Conservation (phyloP, 1,140 invertebrate genomes). For the Leptinotarsa defecta region DNA sequence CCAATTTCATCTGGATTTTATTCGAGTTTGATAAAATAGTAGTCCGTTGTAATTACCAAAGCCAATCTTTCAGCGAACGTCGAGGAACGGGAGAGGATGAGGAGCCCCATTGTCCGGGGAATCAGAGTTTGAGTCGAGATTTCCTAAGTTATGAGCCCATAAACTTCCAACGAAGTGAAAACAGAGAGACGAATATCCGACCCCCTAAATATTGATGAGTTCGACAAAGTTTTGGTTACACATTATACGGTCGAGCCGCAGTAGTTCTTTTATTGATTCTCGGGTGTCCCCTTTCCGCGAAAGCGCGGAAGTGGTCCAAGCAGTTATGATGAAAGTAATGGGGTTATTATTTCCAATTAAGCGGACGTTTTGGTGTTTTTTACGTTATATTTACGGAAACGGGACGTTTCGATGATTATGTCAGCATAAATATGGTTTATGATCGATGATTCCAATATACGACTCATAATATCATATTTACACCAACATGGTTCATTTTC, state of each 20-base stretch:
- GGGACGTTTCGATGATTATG: too few relatives aligned
- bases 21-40: slow-evolving; percentile 30
- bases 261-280: slow-evolving; percentile 18
- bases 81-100: slow-evolving; percentile 24
- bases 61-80: slow-evolving; percentile 36
- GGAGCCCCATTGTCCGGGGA: slow-evolving; percentile 39
- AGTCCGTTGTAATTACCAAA: slow-evolving; percentile 35
- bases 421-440: too few relatives aligned
- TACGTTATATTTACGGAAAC: neutral
- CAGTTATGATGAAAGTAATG: neutral
- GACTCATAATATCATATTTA: too few relatives aligned
- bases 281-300: neutral
- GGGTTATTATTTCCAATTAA: neutral
- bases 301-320: neutral
- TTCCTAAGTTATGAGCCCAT: slow-evolving; percentile 40
- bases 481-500: too few relatives aligned
- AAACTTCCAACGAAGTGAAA: slow-evolving; percentile 37
- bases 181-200: slow-evolving; percentile 39
- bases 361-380: neutral
- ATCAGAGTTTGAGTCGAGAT: slow-evolving; percentile 40
- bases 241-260: slow-evolving; percentile 15
- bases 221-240: slow-evolving; percentile 22
- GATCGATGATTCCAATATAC: too few relatives aligned
- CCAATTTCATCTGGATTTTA: slow-evolving; percentile 24
- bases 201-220: slow-evolving; percentile 40